A percentile compares a stretch with the other conserved stretches of the same genome.
These are phyloP conservation scores for Calyptomena viridis DNA, from an alignment of 2,113 vertebrate genomes.

Conservation along the genomic window DNA sequence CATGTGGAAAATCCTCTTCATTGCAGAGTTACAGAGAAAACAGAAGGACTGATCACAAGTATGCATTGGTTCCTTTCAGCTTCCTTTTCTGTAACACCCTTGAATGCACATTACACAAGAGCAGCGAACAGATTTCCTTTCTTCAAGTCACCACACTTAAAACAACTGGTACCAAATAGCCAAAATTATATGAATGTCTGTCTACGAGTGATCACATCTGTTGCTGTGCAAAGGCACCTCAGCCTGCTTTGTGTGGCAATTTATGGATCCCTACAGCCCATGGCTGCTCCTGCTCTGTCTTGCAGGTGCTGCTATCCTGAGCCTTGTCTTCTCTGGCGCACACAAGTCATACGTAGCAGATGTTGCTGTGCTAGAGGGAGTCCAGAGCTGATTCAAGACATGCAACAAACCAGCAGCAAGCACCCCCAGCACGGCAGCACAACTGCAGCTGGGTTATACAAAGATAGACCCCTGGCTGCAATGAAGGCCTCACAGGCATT, in stretches of 20 bases:
- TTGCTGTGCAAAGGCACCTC: accelerated
- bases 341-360: accelerated
- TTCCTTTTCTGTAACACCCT: neutral
- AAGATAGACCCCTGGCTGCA: accelerated
- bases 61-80: neutral
- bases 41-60: neutral
- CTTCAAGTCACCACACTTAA: accelerated
- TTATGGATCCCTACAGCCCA: no score
- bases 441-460: neutral
- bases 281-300: neutral
- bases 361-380: accelerated
- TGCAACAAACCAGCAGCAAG: neutral
- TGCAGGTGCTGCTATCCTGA: neutral
- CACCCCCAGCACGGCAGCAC: neutral
- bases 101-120: neutral
- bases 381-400: neutral
- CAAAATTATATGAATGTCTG: neutral
- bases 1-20: neutral
- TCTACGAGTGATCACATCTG: neutral
- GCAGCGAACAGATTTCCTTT: neutral
- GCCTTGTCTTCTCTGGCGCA: neutral
- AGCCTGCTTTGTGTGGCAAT: neutral
- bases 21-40: neutral
- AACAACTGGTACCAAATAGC: accelerated
- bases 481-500: accelerated